These are phyloP conservation scores for Pica pica DNA, from an alignment of 2,113 vertebrate species.

Conservation along the genomic window DNA sequence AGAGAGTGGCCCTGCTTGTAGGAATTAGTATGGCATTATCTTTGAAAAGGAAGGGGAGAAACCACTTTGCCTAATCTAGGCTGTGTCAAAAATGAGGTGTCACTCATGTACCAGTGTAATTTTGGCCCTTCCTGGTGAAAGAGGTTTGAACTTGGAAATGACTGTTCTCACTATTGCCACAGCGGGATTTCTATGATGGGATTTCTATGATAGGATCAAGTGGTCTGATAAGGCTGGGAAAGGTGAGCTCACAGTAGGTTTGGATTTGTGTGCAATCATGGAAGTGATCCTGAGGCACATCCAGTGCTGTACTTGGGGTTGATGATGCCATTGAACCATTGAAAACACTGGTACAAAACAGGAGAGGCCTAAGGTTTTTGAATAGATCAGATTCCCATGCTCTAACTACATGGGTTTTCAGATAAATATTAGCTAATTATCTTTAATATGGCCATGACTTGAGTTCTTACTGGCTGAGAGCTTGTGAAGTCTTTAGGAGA, in stretches of 20 bases:
- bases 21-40: background rate
- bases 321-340: background rate
- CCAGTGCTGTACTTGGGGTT: background rate
- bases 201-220: background rate
- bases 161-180: background rate
- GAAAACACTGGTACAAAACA: background rate
- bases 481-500: background rate
- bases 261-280: background rate
- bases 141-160: background rate
- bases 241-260: background rate
- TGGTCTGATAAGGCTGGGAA: background rate
- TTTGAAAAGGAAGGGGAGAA: background rate
- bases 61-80: background rate
- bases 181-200: accelerated
- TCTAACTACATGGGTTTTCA: background rate
- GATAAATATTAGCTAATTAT: background rate
- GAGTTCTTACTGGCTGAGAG: background rate
- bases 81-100: background rate
- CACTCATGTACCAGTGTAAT: background rate
- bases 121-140: background rate
- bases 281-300: background rate
- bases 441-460: background rate
- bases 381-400: background rate
- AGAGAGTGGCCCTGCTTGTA: background rate
- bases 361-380: background rate